These are phyloP conservation scores for Zaprionus camerounensis DNA, from an alignment of 1,140 invertebrate genomes.

Conservation along the genomic window DNA sequence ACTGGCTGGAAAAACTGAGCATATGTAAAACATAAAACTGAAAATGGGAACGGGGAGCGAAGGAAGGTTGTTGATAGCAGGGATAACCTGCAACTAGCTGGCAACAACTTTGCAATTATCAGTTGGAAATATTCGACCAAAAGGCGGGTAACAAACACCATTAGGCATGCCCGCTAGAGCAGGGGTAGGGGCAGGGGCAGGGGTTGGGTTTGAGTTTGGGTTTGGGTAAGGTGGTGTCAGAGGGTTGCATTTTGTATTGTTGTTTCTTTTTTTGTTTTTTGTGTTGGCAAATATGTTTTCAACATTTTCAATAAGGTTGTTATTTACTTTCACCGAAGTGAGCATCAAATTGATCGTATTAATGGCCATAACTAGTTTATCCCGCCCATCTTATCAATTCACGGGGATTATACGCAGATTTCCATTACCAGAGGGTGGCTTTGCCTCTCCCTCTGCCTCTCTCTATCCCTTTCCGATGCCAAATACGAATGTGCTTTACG, in stretches of 20 bases:
- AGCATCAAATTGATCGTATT: slow-evolving; percentile 84
- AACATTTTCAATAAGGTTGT: slow-evolving; percentile 73
- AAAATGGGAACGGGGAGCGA: not conserved
- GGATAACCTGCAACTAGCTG: slow-evolving; percentile 18
- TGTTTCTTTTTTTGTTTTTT: not conserved
- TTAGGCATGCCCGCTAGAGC: slow-evolving; percentile 31
- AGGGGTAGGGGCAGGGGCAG: not conserved
- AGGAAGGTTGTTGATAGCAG: slow-evolving; percentile 6
- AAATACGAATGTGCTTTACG: slow-evolving; percentile 23
- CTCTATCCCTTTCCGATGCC: slow-evolving; percentile 5
- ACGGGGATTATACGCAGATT: slow-evolving; percentile 82
- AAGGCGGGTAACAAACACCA: slow-evolving; percentile 61
- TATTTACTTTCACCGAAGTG: slow-evolving; percentile 80
- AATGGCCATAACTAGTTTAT: slow-evolving; percentile 84
- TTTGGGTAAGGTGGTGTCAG: not conserved
- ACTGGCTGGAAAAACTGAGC: slow-evolving; percentile 43
- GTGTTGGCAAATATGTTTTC: slow-evolving; percentile 35
- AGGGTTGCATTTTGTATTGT: slow-evolving; percentile 14
- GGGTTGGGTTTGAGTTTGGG: not conserved
- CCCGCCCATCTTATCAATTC: slow-evolving; percentile 81
- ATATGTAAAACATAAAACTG: slow-evolving; percentile 61
- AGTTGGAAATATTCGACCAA: slow-evolving; percentile 59
- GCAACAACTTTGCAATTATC: slow-evolving; percentile 69
- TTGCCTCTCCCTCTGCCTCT: not conserved
- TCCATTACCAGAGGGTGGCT: slow-evolving; percentile 67